Percentiles rank a stretch among this genome's conserved stretches.
Conservation (phyloP, 2,888 invertebrate species). For the Megaustenia siamemsis region DNA sequence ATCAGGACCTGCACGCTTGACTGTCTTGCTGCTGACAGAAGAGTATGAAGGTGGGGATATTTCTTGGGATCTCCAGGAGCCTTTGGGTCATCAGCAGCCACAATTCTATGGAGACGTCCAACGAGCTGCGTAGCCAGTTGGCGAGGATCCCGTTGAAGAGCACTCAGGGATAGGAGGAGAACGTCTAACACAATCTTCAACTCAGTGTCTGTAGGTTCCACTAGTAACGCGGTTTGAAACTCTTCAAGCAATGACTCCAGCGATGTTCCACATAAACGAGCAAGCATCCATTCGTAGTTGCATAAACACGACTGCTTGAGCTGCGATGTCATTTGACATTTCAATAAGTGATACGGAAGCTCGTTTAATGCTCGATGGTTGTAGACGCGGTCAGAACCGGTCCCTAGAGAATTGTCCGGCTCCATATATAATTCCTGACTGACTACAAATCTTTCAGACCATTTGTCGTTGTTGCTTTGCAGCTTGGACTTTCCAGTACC, state of each 20-base stretch:
- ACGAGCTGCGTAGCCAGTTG: constrained; percentile 89
- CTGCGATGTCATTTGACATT: constrained; percentile 81
- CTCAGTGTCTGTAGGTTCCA: constrained; percentile 74
- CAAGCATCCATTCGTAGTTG: constrained; percentile 88
- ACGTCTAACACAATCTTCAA: constrained; percentile 84
- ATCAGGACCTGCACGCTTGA: constrained; percentile 73
- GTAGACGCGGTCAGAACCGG: constrained; percentile 80
- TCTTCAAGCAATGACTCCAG: constrained; percentile 89
- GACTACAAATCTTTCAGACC: constrained; percentile 61
- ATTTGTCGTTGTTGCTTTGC: constrained; percentile 66
- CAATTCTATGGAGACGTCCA: constrained; percentile 79
- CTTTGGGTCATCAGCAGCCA: constrained; percentile 73
- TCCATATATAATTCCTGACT: constrained; percentile 71
- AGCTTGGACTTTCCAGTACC: constrained; percentile 74
- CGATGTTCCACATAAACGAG: constrained; percentile 89
- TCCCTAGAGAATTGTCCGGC: constrained; percentile 50
- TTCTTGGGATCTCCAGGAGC: constrained; percentile 75
- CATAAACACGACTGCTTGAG: constrained; percentile 87
- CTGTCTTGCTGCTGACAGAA: constrained; percentile 69
- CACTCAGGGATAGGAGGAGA: constrained; percentile 86
- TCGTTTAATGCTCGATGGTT: constrained; percentile 90
- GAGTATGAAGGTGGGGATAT: constrained; percentile 71
- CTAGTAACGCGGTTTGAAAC: constrained; percentile 80
- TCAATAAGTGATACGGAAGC: constrained; percentile 88
- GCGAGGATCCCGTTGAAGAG: constrained; percentile 89